Evolutionary conservation across 2,888 invertebrate genomes (phyloP).

Genomic region (Hemicrepidius hirtus): DNA sequence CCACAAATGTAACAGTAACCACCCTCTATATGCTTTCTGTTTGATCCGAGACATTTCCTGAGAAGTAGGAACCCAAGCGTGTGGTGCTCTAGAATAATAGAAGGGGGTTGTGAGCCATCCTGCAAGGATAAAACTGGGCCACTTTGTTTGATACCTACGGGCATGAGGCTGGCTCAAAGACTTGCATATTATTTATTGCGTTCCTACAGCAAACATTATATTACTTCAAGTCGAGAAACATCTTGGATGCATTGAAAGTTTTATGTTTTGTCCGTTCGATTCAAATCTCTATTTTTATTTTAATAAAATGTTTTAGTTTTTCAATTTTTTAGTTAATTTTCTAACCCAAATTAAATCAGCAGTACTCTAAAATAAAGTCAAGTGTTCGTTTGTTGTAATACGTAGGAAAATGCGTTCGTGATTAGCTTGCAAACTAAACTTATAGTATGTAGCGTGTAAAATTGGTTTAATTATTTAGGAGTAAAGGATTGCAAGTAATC

Average conservation of each 20-base stretch:
- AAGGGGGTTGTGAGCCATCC: slow-evolving; percentile 26
- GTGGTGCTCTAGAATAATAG: slow-evolving; percentile 48
- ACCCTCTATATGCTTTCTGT: slow-evolving; percentile 73
- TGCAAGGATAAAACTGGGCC: slow-evolving; percentile 56
- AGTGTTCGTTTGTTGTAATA: no score
- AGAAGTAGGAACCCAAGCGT: slow-evolving; percentile 64
- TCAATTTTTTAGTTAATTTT: no score
- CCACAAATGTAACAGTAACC: slow-evolving; percentile 68
- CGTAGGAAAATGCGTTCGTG: no score
- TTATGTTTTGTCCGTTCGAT: slow-evolving; percentile 23
- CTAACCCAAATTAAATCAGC: no score
- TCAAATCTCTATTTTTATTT: no score
- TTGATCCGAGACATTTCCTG: slow-evolving; percentile 72
- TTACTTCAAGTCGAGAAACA: slow-evolving; percentile 50
- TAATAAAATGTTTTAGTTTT: no score
- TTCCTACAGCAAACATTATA: slow-evolving; percentile 71
- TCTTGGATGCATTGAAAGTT: slow-evolving; percentile 36
- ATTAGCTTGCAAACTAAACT: no score
- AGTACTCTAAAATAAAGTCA: no score
- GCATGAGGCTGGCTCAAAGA: slow-evolving; percentile 71
- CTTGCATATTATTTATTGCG: slow-evolving; percentile 73
- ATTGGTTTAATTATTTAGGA: no score
- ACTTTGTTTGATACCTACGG: slow-evolving; percentile 69
- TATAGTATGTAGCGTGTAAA: no score
- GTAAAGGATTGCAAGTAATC: no score